Evolutionary conservation across 2,888 invertebrate species (phyloP).

Genomic region (Lepidochitona cinerea): DNA sequence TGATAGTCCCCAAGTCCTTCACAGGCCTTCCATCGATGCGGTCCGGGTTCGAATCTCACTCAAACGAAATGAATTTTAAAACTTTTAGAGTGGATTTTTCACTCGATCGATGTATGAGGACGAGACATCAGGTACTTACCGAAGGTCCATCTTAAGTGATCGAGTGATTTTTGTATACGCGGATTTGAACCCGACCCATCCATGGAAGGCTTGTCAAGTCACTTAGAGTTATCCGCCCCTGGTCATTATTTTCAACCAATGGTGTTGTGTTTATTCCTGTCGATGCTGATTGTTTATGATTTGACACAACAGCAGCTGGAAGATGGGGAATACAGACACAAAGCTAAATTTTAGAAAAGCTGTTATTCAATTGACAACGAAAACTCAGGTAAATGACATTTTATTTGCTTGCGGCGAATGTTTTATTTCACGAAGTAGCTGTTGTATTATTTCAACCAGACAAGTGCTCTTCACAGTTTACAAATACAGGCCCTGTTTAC

Average conservation of each 20-base stretch:
- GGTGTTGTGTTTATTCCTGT: not conserved
- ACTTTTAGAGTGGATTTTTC: too few species aligned
- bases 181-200: too few species aligned
- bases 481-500: not conserved
- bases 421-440: not conserved
- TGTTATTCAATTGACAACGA: slow-evolving; percentile 96
- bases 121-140: too few species aligned
- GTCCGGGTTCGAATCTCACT: too few species aligned
- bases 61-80: too few species aligned
- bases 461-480: not conserved
- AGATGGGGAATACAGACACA: slow-evolving; percentile 98
- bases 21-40: too few species aligned
- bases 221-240: not conserved
- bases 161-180: too few species aligned
- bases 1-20: too few species aligned
- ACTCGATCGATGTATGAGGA: too few species aligned
- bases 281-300: not conserved
- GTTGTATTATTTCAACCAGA: not conserved
- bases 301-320: slow-evolving; percentile 7
- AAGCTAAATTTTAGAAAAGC: slow-evolving; percentile 98
- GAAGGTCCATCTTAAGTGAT: too few species aligned
- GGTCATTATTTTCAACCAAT: not conserved
- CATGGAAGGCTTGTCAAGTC: too few species aligned
- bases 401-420: not conserved
- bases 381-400: slow-evolving; percentile 87